Evolutionary conservation across 2,113 vertebrate genomes (phyloP), one percentile per base, ranked within the genome.

Genomic region (Notechis scutatus): DNA sequence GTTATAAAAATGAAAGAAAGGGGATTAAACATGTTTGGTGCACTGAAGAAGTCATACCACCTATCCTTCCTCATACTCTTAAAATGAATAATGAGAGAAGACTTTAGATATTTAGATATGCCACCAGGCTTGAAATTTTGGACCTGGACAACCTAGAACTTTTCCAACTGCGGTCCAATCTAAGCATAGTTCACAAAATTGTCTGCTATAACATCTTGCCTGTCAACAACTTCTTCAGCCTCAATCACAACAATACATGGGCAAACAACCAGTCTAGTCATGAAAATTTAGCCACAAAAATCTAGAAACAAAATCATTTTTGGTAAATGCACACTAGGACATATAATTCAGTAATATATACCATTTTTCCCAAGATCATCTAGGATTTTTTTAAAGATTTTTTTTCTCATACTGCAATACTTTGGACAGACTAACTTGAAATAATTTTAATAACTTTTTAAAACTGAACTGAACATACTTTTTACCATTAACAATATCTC

Each of bases 401-500:
- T 89, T 10, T 81, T 93, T 12, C 7, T 94, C 39, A 0, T 88
- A 47, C 54, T 0, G 3, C 24, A 64, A 92, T 85, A 8, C 0
- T 1, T 92, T 93, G 54, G 34, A 94, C 88, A 54, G 15, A 21
- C 0, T 85, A 39, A 11, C 52, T 92, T 93, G 81, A 93, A 64
- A 8, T 59, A 88, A 15, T 1, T 69, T 93, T 95, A 90, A 64
- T 91, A n/a, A 94, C 12, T 50, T 94, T 85, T 88, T 92, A 45
- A 90, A 39, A 89, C 29, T 20, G 45, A 47, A 88, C 93, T 87
- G n/a, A 91, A 69, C 20, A 18, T 64, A 18, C 26, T 88, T 74
- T 87, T 94, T 18, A 47, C 5, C 74, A 59, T 92, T 87, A 89
- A 81, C 12, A 93, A 56, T 89, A 92, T 95, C 93, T 88, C 57